Evolutionary conservation across 2,113 vertebrate species (phyloP).

Genomic region (Amblyopsis rosae): DNA sequence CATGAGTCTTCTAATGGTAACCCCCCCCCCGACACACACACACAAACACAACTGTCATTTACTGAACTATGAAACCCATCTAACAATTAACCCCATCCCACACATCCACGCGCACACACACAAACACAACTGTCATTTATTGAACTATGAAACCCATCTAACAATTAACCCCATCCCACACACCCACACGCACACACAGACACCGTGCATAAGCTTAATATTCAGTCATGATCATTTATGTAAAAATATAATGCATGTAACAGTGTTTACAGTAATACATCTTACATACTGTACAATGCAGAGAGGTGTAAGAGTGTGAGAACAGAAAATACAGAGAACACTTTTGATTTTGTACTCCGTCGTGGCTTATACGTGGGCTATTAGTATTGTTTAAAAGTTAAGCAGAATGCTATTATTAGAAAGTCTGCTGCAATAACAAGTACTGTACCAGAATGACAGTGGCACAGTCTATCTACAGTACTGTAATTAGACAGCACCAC

Average conservation of each 20-base stretch:
- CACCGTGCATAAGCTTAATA: background rate
- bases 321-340: no score
- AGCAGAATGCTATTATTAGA: background rate
- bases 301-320: no score
- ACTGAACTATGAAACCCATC: slow-evolving; percentile 4
- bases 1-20: slow-evolving; percentile 14
- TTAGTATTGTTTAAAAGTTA: no score
- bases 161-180: slow-evolving; percentile 27
- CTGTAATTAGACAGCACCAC: background rate
- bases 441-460: no score
- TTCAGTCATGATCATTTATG: no score
- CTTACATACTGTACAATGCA: no score
- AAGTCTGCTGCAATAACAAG: background rate
- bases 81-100: slow-evolving; percentile 31
- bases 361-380: background rate
- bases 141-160: slow-evolving; percentile 10
- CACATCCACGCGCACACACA: background rate
- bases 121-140: slow-evolving; percentile 31
- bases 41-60: slow-evolving; percentile 30
- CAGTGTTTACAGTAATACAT: no score
- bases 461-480: background rate
- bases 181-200: slow-evolving; percentile 12
- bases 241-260: no score
- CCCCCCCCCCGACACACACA: background rate
- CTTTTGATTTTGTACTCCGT: background rate